phyloP scores from a whole-genome alignment of 1,140 invertebrate genomes.

The Drosophila quadrilineata region DNA sequence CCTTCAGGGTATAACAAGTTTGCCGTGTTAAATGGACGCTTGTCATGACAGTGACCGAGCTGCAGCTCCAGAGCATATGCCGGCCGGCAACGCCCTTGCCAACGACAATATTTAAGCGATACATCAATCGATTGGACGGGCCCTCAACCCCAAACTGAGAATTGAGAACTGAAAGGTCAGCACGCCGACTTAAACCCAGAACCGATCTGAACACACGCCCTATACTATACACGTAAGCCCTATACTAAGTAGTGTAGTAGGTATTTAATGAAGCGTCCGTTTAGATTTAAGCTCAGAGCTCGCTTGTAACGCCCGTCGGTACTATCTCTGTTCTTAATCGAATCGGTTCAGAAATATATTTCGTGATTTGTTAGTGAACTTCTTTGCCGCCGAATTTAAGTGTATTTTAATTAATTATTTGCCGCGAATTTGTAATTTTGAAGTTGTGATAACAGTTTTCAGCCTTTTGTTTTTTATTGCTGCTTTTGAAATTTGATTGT shows the following conservation, averaged over 20 bases:
- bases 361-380: constrained; percentile 49
- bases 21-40: constrained; percentile 39
- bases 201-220: no score
- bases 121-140: background rate
- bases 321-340: background rate
- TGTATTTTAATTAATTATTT: constrained; percentile 43
- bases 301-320: constrained; percentile 67
- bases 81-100: constrained; percentile 15
- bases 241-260: constrained; percentile 12
- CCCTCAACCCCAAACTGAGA: constrained; percentile 2
- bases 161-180: no score
- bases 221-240: constrained; percentile 26
- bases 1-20: constrained; percentile 39
- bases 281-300: constrained; percentile 62
- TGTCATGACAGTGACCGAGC: constrained; percentile 55
- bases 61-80: constrained; percentile 11
- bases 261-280: constrained; percentile 73
- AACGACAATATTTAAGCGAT: background rate
- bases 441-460: no score
- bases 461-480: no score
- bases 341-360: constrained; percentile 39
- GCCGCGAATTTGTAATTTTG: constrained; percentile 29
- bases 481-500: no score
- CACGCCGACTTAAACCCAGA: no score
- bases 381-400: constrained; percentile 42